phyloP scores from a whole-genome alignment of 2,888 invertebrate species.

The Acrobasis repandana region DNA sequence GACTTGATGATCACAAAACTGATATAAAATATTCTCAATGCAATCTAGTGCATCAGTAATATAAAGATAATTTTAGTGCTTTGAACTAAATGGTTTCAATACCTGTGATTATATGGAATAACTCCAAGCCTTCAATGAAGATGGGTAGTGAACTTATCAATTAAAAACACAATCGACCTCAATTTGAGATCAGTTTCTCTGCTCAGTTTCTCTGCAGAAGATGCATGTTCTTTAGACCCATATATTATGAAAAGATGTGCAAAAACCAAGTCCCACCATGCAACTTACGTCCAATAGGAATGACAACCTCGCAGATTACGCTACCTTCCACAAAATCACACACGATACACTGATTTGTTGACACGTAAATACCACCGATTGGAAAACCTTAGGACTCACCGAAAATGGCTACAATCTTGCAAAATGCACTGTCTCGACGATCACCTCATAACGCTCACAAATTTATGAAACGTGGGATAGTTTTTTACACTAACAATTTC shows the following conservation, averaged over 20 bases:
- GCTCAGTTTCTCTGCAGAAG: background rate
- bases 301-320: background rate
- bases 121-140: background rate
- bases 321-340: background rate
- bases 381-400: constrained; percentile 61
- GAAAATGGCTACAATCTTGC: constrained; percentile 78
- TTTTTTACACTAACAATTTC: constrained; percentile 73
- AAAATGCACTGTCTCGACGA: constrained; percentile 59
- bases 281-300: background rate
- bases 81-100: too few relatives aligned
- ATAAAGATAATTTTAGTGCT: too few relatives aligned
- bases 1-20: too few relatives aligned
- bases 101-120: background rate
- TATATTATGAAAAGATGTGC: background rate
- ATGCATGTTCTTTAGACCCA: background rate
- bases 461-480: constrained; percentile 71
- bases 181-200: background rate
- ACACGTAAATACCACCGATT: constrained; percentile 58
- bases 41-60: too few relatives aligned
- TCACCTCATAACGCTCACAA: constrained; percentile 56
- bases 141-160: background rate
- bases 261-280: background rate
- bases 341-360: constrained; percentile 31
- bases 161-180: background rate
- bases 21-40: too few relatives aligned